Evolutionary conservation across 2,113 vertebrate species (phyloP).

Genomic region (Lasiurus cinereus): DNA sequence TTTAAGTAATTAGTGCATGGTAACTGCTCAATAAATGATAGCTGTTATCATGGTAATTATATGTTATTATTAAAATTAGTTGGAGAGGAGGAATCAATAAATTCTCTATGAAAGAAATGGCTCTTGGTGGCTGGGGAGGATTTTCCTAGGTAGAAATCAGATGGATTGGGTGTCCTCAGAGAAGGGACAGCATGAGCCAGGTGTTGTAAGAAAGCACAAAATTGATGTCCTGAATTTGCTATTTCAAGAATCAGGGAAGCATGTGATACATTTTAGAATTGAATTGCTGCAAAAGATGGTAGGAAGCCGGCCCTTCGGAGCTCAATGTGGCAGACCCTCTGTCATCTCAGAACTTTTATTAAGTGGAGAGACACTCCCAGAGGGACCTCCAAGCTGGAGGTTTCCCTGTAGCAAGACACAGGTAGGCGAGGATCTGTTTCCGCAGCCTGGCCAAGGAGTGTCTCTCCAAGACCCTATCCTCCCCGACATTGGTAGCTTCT

Average conservation of each 20-base stretch:
- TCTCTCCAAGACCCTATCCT: neutral
- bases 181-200: neutral
- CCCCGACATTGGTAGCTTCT: neutral
- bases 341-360: neutral
- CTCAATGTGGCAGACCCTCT: neutral
- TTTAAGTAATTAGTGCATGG: slow-evolving; percentile 22
- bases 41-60: slow-evolving; percentile 60
- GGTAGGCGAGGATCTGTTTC: neutral
- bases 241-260: slow-evolving; percentile 21
- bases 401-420: neutral
- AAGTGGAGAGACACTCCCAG: neutral
- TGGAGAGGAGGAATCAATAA: slow-evolving; percentile 30
- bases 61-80: slow-evolving; percentile 69
- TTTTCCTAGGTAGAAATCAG: neutral
- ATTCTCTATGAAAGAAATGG: neutral
- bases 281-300: neutral
- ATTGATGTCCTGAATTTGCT: neutral
- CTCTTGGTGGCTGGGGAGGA: neutral
- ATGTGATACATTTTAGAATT: neutral
- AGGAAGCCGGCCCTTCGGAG: neutral
- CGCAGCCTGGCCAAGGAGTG: neutral
- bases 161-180: neutral
- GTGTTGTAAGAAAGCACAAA: neutral
- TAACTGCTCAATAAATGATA: slow-evolving; percentile 57
- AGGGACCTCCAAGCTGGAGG: neutral